Evolutionary conservation across 1,140 invertebrate species (phyloP), one percentile per base, ranked within the genome.

Genomic region (Drosophila lini): DNA sequence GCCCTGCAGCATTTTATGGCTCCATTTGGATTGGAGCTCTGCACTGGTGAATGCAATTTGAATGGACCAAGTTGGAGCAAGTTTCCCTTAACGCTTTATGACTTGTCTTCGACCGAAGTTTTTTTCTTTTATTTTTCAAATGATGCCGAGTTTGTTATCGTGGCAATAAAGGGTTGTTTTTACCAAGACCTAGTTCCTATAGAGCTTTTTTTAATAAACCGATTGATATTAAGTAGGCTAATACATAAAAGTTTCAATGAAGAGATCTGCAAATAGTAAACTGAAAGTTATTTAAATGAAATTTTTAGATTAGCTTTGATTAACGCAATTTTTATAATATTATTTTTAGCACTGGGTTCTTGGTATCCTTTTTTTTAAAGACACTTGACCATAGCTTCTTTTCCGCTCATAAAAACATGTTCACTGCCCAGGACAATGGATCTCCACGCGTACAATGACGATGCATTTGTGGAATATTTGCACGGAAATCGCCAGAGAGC

Each of bases 401-500:
- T 32, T 13, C n/a, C 62, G 16, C 31, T 25, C 11, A 53, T 36
- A 53, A 48, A 31, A 44, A 69, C 34, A 5, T 53, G 25, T 19
- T 38, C 42, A 16, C 36, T 70, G 16, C 22, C 40, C 52, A 55
- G 69, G 52, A 59, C 57, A 70, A 71, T 50, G 56, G 42, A 59
- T 47, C 34, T 61, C 32, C 34, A 31, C 19, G 67, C 31, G 52
- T 47, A 41, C 48, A 64, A 56, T 64, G 58, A 64, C 52, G 32
- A 40, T 57, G 56, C 63, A 56, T 59, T 59, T 58, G 65, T 40
- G 50, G 64, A 61, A 75, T 81, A 79, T 85, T 85, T 86, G 82
- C 82, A 81, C 78, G 69, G 69, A 85, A 81, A 80, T 70, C 67
- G 48, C 61, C 60, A 64, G 81, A 81, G 78, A 85, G 82, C 64